Evolutionary conservation across 2,797 vertebrate genomes (phyloP), one percentile per base, ranked within the genome.

Genomic region (Aldrovandia affinis): DNA sequence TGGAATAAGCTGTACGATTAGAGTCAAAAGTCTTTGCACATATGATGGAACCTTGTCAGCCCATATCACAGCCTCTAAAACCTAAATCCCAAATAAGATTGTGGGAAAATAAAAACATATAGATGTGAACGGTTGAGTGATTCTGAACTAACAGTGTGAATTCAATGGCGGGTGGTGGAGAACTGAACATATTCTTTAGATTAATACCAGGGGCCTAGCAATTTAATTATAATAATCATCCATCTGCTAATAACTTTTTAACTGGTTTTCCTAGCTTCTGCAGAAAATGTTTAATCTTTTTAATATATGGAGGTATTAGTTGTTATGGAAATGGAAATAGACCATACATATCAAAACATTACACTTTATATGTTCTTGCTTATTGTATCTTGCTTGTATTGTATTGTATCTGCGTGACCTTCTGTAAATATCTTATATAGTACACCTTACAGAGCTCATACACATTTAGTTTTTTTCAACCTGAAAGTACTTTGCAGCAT

Each of bases 141-240:
- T 3, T 86, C 86, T 59, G 68, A 82, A 88, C 80, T 55, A 47
- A 88, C 88, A 86, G 85, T 86, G 88, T 92, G 91, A n/a, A 88
- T 91, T 88, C 88, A 61, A 86, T 88, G 90, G 90, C 92, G 93
- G 92, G 92, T 94, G 92, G 91, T 86, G 83, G 86, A 85, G 84
- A 89, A 78, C 83, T 89, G 86, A 28, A 80, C 90, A 47, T 77
- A 77, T 47, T 39, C 39, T 22, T 25, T 20, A 77, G 42, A 77
- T 25, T 77, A 47, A 44, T 22, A 47, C 42, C 22, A 44, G 42
- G 88, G 86, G 85, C 33, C 14, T 88, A 81, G 78, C 90, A 77
- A 8, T 44, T 25, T 44, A 47, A 55, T 90, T 30, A 57, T 50
- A 81, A 81, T 81, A n/a, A n/a, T 57, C 39, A 77, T 81, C 80